Evolutionary conservation across 1,140 invertebrate species (phyloP), one percentile per base, ranked within the genome.

Genomic region (Pogonomyrmex barbatus): DNA sequence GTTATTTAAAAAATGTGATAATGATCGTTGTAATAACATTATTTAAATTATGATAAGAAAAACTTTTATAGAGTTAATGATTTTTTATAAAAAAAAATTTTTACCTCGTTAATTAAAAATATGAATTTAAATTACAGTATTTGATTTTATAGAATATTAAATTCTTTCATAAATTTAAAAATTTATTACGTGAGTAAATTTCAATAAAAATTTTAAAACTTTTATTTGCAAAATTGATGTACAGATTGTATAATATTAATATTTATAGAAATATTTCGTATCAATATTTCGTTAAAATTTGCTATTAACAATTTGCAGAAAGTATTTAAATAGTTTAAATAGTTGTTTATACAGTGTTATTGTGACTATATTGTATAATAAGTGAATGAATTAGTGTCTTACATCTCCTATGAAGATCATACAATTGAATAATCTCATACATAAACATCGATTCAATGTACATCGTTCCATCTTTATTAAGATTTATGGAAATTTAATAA

Each of bases 181-280:
- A 14, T 42, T 42, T n/a, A 45, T 3, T 78, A 52, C 3, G 65
- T 42, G 17, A 54, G n/a, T 54, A 67, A 52, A 67, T 52, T 39
- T 6, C 0, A 17, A 79, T 4, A 45, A 6, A 2, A 50, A 52
- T 52, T 14, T 33, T 50, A 2, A 81, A 54, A 81, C 17, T 17
- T 56, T 81, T 81, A 81, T 70, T 78, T 63, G 76, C 33, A 39
- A 50, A 63, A 12, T 73, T 33, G 5, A 39, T 78, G 9, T 78
- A 14, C 33, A 79, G 24, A 42, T 45, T 9, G 5, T 33, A 33
- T 2, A 56, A 33, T 60, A 71, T 4, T 42, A 42, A 10, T 79
- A 52, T 79, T 79, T 65, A 52, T 79, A 24, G 8, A 67, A 54
- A 24, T 6, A 1, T 52, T 42, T n/a, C 24, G 24, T 24, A 24